phyloP scores from a whole-genome alignment of 2,888 invertebrate species.

The Apotomis betuletana region DNA sequence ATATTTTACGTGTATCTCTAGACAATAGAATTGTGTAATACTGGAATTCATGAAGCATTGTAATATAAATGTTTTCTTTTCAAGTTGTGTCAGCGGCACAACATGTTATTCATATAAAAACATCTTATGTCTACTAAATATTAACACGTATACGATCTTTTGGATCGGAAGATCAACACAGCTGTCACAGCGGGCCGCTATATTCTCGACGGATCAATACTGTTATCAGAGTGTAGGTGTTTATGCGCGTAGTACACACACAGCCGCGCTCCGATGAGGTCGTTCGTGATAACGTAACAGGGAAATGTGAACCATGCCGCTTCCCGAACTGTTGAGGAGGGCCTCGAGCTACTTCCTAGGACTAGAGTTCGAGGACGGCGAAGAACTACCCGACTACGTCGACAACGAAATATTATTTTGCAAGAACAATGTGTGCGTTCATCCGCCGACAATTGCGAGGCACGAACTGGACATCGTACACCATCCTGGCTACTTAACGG shows the following conservation, averaged over 20 bases:
- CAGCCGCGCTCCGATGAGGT: slow-evolving; percentile 66
- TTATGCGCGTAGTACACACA: slow-evolving; percentile 78
- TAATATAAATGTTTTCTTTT: slow-evolving; percentile 14
- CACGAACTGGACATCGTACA: slow-evolving; percentile 93
- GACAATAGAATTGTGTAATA: background rate
- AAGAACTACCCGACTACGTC: slow-evolving; percentile 86
- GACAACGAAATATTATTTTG: slow-evolving; percentile 94
- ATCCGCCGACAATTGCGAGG: slow-evolving; percentile 93
- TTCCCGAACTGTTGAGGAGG: slow-evolving; percentile 89
- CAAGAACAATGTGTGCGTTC: slow-evolving; percentile 99
- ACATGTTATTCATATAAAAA: background rate
- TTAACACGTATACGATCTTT: slow-evolving; percentile 13
- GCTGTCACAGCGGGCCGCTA: slow-evolving; percentile 48
- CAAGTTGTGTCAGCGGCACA: slow-evolving; percentile 12
- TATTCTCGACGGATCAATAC: slow-evolving; percentile 74
- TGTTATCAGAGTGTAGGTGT: slow-evolving; percentile 79
- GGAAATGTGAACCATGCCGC: slow-evolving; percentile 86
- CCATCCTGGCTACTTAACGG: slow-evolving; percentile 95
- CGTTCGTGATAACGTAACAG: slow-evolving; percentile 29
- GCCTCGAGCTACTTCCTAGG: slow-evolving; percentile 92
- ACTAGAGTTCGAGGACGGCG: slow-evolving; percentile 84
- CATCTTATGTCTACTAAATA: background rate
- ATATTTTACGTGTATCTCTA: too few species aligned
- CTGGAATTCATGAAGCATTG: background rate
- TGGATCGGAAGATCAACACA: slow-evolving; percentile 17